A percentile compares a stretch with the other conserved stretches of the same genome.
Evolutionary conservation across 2,888 invertebrate species (phyloP).

Genomic region (Tricholauxania praeusta): DNA sequence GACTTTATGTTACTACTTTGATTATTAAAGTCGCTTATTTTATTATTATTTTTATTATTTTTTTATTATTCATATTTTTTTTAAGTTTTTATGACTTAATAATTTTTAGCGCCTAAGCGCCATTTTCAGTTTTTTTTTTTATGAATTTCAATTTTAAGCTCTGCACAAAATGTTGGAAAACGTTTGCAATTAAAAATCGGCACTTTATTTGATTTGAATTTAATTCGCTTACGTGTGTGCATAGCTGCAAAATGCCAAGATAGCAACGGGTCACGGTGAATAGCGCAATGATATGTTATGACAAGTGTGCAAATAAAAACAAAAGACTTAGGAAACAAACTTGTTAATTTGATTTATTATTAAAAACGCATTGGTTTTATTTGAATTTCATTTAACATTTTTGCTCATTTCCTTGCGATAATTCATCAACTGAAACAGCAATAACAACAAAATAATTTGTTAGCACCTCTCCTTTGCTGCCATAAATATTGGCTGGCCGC

Average conservation of each 20-base stretch:
- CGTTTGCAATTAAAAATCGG: too few species aligned
- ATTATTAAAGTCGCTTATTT: neutral
- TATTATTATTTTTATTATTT: neutral
- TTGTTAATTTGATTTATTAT: slow-evolving; percentile 17
- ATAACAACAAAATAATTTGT: too few species aligned
- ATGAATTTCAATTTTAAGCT: neutral
- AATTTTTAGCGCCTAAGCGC: neutral
- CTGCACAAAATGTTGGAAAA: neutral
- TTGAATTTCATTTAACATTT: slow-evolving; percentile 23
- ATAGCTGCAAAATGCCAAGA: too few species aligned
- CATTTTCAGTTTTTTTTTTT: neutral
- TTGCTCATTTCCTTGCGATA: slow-evolving; percentile 33
- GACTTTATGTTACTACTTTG: too few species aligned
- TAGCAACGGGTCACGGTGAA: slow-evolving; percentile 1
- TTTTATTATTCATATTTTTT: neutral
- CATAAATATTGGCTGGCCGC: too few species aligned
- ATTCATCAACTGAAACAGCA: slow-evolving; percentile 29
- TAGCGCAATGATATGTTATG: neutral
- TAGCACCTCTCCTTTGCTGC: too few species aligned
- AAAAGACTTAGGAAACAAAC: slow-evolving; percentile 6
- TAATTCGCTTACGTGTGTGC: too few species aligned
- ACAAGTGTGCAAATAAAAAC: neutral
- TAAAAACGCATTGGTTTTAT: slow-evolving; percentile 20
- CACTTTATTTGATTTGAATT: too few species aligned
- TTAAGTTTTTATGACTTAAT: neutral